Conservation (phyloP, 2,888 invertebrate genomes). For the Leptopilina syphax region DNA sequence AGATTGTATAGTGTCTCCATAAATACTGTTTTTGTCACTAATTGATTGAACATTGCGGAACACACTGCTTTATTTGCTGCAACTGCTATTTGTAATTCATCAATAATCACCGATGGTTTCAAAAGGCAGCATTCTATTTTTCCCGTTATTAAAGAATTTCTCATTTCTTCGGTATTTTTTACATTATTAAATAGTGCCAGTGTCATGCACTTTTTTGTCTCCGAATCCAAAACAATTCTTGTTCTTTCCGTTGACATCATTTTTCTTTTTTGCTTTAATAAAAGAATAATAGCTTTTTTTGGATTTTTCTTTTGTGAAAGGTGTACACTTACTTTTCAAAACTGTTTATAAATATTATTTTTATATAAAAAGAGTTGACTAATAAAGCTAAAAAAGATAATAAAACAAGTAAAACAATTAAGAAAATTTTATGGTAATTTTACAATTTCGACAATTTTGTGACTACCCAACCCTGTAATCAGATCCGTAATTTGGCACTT, state of each 20-base stretch:
- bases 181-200: constrained; percentile 81
- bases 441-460: too few relatives aligned
- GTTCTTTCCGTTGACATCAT: neutral
- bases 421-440: too few relatives aligned
- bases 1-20: constrained; percentile 85
- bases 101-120: constrained; percentile 81
- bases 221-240: constrained; percentile 73
- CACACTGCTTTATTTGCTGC: constrained; percentile 84
- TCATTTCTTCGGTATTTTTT: constrained; percentile 79
- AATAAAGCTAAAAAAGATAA: too few relatives aligned
- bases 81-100: constrained; percentile 81
- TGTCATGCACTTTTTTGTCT: constrained; percentile 76
- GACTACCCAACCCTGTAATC: too few relatives aligned
- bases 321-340: too few relatives aligned
- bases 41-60: constrained; percentile 76
- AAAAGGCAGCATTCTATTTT: constrained; percentile 81
- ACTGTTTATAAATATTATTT: too few relatives aligned
- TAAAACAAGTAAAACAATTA: too few relatives aligned
- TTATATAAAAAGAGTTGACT: too few relatives aligned
- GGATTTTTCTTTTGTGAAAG: too few relatives aligned
- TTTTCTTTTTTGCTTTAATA: too few relatives aligned
- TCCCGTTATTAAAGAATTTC: constrained; percentile 79
- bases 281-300: too few relatives aligned
- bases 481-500: too few relatives aligned
- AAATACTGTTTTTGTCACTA: constrained; percentile 81